Conservation (phyloP, 2,797 vertebrate species). For the Semaprochilodus insignis region DNA sequence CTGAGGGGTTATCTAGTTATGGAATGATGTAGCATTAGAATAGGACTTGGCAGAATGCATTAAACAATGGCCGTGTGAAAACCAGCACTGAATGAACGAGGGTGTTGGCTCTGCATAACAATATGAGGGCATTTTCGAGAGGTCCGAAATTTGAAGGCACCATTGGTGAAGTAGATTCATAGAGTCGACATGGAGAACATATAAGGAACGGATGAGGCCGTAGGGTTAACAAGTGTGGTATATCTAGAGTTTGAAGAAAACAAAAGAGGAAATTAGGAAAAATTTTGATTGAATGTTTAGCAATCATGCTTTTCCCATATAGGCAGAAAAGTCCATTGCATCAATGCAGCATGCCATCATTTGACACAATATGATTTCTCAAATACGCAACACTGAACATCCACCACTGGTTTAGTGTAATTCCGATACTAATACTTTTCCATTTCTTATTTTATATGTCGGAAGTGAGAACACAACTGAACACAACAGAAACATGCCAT, state of each 20-base stretch:
- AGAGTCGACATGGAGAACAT: conserved; percentile 10
- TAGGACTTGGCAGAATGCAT: conserved; percentile 25
- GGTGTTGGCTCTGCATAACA: conserved; percentile 18
- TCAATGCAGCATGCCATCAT: neutral
- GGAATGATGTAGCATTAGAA: conserved; percentile 23
- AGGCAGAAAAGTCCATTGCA: neutral
- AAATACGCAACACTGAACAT: neutral
- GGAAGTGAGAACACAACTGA: neutral
- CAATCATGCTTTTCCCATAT: neutral
- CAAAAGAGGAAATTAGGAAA: conserved; percentile 1
- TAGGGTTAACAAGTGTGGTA: conserved; percentile 5
- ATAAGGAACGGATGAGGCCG: conserved; percentile 49
- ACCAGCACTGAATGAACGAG: conserved; percentile 31
- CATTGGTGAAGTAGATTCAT: neutral
- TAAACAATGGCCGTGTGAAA: conserved; percentile 41
- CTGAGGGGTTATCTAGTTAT: conserved; percentile 13
- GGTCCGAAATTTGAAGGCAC: neutral
- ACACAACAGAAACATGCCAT: neutral
- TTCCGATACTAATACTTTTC: neutral
- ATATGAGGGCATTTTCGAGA: neutral
- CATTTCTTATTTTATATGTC: neutral
- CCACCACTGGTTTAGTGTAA: neutral
- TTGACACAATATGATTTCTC: neutral
- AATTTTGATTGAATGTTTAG: conserved; percentile 8
- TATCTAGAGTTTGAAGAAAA: conserved; percentile 40